phyloP scores from a whole-genome alignment of 2,888 invertebrate genomes.

The Scaptomyza reducta region DNA sequence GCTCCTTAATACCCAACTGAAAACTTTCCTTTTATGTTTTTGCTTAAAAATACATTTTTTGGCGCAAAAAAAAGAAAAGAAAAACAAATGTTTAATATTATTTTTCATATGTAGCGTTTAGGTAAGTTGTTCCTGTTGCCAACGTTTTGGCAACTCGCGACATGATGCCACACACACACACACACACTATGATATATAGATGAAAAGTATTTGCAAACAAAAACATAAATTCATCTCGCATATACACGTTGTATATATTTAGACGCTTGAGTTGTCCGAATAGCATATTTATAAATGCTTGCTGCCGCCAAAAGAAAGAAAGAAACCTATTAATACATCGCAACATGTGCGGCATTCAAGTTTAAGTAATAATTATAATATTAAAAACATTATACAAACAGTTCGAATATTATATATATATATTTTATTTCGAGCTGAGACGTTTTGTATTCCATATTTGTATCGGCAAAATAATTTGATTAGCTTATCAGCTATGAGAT shows the following conservation, averaged over 20 bases:
- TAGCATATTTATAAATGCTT: slow-evolving; percentile 64
- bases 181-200: slow-evolving; percentile 1
- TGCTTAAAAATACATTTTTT: slow-evolving; percentile 65
- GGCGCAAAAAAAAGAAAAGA: too few species aligned
- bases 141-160: slow-evolving; percentile 61
- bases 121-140: slow-evolving; percentile 47
- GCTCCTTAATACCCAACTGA: neutral
- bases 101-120: slow-evolving; percentile 47
- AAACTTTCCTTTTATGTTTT: slow-evolving; percentile 9
- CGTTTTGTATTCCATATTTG: neutral
- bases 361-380: slow-evolving; percentile 20
- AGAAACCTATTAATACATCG: slow-evolving; percentile 33
- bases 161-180: slow-evolving; percentile 52
- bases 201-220: slow-evolving; percentile 80
- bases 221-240: slow-evolving; percentile 71
- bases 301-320: slow-evolving; percentile 17
- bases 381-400: slow-evolving; percentile 1
- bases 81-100: slow-evolving; percentile 46
- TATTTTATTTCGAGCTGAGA: neutral
- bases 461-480: slow-evolving; percentile 1
- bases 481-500: slow-evolving; percentile 29
- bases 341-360: slow-evolving; percentile 22
- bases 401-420: neutral
- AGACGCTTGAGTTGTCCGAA: slow-evolving; percentile 41
- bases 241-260: slow-evolving; percentile 43